These are phyloP conservation scores for Ceratina japonica DNA, from an alignment of 1,140 invertebrate species.

Conservation along the genomic window DNA sequence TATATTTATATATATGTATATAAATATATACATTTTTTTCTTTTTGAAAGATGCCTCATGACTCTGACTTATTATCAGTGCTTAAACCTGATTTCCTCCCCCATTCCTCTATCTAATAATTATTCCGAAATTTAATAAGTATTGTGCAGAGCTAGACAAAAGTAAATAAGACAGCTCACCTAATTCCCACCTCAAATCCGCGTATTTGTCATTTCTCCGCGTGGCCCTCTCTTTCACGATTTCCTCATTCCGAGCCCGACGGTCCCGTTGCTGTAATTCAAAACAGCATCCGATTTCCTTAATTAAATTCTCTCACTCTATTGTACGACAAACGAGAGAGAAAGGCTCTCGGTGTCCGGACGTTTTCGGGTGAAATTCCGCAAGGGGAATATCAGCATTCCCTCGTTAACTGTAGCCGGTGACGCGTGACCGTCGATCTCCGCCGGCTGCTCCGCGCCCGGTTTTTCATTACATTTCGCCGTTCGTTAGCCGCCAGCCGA, in stretches of 20 bases:
- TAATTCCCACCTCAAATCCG: not conserved
- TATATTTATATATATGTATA: too few relatives aligned
- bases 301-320: slow-evolving; percentile 12
- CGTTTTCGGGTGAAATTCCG: not conserved
- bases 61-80: too few relatives aligned
- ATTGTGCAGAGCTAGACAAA: too few relatives aligned
- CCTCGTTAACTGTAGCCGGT: not conserved
- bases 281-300: not conserved
- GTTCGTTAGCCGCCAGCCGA: slow-evolving; percentile 10
- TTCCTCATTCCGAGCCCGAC: not conserved
- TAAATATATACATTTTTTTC: too few relatives aligned
- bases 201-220: not conserved
- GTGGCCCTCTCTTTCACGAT: not conserved
- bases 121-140: too few relatives aligned
- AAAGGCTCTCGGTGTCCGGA: not conserved
- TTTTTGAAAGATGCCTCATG: too few relatives aligned
- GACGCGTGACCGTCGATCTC: not conserved
- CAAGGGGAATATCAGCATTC: not conserved
- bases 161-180: too few relatives aligned
- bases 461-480: slow-evolving; percentile 4
- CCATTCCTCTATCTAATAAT: too few relatives aligned
- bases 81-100: too few relatives aligned
- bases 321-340: not conserved
- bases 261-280: not conserved
- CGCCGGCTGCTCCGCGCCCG: too few relatives aligned